These are phyloP conservation scores for Eciton burchellii DNA, from an alignment of 1,140 invertebrate species.

Conservation along the genomic window DNA sequence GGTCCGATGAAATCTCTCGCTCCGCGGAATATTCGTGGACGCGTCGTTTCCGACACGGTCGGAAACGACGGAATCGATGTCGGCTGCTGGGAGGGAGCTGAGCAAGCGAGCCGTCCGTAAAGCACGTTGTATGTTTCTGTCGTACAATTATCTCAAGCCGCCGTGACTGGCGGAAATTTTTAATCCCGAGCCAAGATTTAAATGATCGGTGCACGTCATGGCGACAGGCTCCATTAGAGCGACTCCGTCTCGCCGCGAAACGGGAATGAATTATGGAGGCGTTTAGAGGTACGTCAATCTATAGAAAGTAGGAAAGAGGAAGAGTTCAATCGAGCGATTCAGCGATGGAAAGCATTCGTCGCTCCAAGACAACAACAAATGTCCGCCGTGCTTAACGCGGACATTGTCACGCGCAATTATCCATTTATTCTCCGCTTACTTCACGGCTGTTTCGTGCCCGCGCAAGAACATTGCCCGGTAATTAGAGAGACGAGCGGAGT, in stretches of 20 bases:
- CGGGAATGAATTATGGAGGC: conserved; percentile 58
- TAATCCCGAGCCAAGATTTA: conserved; percentile 64
- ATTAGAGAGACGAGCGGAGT: neutral
- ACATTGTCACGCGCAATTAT: neutral
- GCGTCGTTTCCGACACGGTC: conserved; percentile 24
- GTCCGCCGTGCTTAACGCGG: conserved; percentile 12
- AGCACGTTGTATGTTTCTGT: conserved; percentile 56
- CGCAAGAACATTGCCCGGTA: neutral
- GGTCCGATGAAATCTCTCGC: no score
- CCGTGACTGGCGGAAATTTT: conserved; percentile 63
- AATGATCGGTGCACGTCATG: conserved; percentile 62
- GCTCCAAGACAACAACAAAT: conserved; percentile 59
- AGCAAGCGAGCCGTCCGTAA: conserved; percentile 49
- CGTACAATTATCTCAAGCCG: conserved; percentile 58
- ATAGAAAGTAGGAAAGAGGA: conserved; percentile 53
- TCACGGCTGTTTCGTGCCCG: neutral
- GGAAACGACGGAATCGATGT: conserved; percentile 38
- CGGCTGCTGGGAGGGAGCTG: conserved; percentile 46
- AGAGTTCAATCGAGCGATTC: conserved; percentile 57
- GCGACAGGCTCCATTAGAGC: conserved; percentile 70
- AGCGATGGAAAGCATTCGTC: conserved; percentile 59
- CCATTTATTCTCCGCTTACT: neutral
- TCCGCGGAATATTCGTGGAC: conserved; percentile 44
- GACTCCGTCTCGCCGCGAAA: conserved; percentile 64
- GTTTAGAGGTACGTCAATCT: conserved; percentile 57